Evolutionary conservation across 2,888 invertebrate genomes (phyloP).

Genomic region (Machimus atricapillus): DNA sequence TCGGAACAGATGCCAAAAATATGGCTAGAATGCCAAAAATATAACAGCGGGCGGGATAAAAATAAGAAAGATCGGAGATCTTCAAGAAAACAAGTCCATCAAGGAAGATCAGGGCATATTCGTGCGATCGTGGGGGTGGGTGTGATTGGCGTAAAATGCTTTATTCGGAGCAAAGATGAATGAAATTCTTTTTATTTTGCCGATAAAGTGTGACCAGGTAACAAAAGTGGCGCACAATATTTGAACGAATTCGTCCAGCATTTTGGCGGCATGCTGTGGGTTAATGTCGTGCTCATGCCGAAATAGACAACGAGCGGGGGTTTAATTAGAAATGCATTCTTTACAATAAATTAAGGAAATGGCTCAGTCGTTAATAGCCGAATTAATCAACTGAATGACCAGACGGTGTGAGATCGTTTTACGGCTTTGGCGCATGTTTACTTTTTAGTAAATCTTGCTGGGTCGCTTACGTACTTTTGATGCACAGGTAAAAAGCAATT

Average conservation of each 20-base stretch:
- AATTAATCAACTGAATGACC: background rate
- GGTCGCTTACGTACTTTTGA: background rate
- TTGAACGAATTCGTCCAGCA: background rate
- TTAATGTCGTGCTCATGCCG: background rate
- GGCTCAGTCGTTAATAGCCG: background rate
- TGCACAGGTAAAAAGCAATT: background rate
- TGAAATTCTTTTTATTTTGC: conserved; percentile 13
- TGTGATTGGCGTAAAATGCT: background rate
- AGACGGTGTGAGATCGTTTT: background rate
- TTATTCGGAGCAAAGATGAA: background rate
- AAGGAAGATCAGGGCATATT: conserved; percentile 12
- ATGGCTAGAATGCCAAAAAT: conserved; percentile 33
- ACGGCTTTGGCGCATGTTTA: background rate
- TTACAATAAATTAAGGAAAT: background rate
- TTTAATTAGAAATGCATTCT: background rate
- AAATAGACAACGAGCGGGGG: background rate
- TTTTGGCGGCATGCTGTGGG: background rate
- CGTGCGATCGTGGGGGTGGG: background rate
- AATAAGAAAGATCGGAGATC: background rate
- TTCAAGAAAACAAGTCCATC: conserved; percentile 32
- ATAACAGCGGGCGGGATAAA: conserved; percentile 14
- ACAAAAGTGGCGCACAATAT: background rate
- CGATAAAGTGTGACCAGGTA: background rate
- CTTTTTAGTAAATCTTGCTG: background rate
- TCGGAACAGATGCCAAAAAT: conserved; percentile 32